Evolutionary conservation across 2,888 invertebrate species (phyloP), one percentile per base, ranked within the genome.

Genomic region (Geotrupes spiniger): DNA sequence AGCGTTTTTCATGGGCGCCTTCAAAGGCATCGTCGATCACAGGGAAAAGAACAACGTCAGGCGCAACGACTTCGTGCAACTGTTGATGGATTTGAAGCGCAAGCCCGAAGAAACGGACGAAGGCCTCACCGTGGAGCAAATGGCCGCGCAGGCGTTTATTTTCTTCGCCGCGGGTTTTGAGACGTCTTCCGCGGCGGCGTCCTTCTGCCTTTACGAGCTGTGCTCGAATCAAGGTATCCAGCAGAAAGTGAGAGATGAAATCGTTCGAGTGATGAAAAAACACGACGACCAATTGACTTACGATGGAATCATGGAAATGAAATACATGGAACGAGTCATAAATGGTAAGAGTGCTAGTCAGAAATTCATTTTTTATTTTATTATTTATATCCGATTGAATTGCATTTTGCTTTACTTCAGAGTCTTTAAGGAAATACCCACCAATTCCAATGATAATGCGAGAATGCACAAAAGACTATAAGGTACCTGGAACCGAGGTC

Each of bases 101-200:
- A n/a, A n/a, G n/a, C n/a, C n/a, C 46, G 58, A 49, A 16, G 6
- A 21, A 21, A 3, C 4, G 6, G 6, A 21, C 6, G 14, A 25
- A 12, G 40, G 27, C 6, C 26, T 46, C 4, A 42, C 39, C 1
- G 26, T 46, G 2, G 51, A 62, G 0, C 16, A 44, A 14, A 53
- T 74, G 21, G 44, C 61, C 0, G 63, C 73, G 0, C 70, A 74
- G 11, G 59, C 67, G 1, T 57, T 73, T 1, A 63, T 75, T 0
- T 74, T 77, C 54, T 74, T 74, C 49, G 16, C 71, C 1, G 76
- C 74, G n/a, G 75, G 74, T 1, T 74, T 70, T 51, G 75, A 75
- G 48, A 76, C 76, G 0, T 72, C 74, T 0, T 70, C 73, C 1
- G 61, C 69, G 0, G 68, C 70, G 0, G 56, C 76, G 37, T 64